Evolutionary conservation across 2,888 invertebrate species (phyloP), one percentile per base, ranked within the genome.

Genomic region (Philereme vetulata): DNA sequence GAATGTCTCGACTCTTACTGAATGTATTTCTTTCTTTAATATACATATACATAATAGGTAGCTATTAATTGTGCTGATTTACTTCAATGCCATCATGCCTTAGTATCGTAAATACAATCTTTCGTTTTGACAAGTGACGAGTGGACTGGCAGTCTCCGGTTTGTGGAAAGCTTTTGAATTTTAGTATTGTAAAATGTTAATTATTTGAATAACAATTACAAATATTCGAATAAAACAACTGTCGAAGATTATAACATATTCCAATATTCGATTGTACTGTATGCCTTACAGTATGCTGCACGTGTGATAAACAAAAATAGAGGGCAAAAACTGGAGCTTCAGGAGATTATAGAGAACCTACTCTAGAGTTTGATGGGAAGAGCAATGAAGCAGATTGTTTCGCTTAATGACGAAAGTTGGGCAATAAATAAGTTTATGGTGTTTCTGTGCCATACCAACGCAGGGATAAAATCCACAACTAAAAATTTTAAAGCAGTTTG

Each of bases 351-450:
- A 7, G 10, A 34, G 34, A 44, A 44, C 2, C 2, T 21, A 21
- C 21, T 21, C 21, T 51, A 34, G 9, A 51, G 34, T 43, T 51
- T 51, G 51, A 35, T 51, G 10, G 34, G 34, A 34, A 7, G 42
- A 51, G 35, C 35, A 36, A 34, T 42, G 11, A 34, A 51, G 36
- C 45, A n/a, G 10, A 44, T 8, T 51, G 44, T 38, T 52, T n/a
- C 35, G 35, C 5, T 36, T 40, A 40, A 40, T 40, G 4, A 36
- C 40, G 40, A 40, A 47, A 34, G 38, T 10, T 7, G 6, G 32
- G 10, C 48, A 21, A 53, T 52, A 5, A 52, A 9, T 0, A 45
- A 53, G n/a, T 38, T 53, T 46, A 46, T 44, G 36, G 11, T 44
- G 44, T 21, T 21, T 21, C 21, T 21, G 21, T 21, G 21, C 21